Base-by-base conservation (phyloP, 1,140 invertebrate species). In the Hormaphis cornu region DNA sequence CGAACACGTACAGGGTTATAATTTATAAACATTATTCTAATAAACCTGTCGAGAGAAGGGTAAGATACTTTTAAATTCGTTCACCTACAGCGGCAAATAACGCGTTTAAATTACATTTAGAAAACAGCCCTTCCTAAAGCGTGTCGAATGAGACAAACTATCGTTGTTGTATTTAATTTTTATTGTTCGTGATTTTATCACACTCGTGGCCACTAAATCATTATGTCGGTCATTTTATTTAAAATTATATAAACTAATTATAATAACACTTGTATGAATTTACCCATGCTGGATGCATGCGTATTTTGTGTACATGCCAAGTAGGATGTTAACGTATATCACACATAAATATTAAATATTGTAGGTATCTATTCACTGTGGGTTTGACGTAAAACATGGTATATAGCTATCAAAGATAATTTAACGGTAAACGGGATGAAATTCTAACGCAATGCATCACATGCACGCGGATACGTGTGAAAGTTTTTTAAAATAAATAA, bases 31-130 rank as follows among this genome's bases (percentile, higher is more conserved):
- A 48, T 63, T n/a, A 46, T 40, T 3, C 30, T 46, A 66, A 66
- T 35, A 46, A 66, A 66, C 16, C 12, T 50, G 35, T 16, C 10
- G 14, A 35, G 35, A 35, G 28, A 33, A 50, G 42, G 59, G 42
- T 48, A 48, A 22, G 28, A 48, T 18, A 18, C 8, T 16, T 50
- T 66, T 66, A 30, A 30, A 48, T 30, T 46, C 40, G 44, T 66
- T 66, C 12, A 30, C 42, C 14, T 48, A 8, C 37, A 14, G 44
- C 26, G 42, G 42, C 26, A 28, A 18, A 33, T n/a, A 48, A 24
- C 10, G 7, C 35, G n/a, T 48, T 48, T 22, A 48, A 66, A 66
- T 66, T 66, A 66, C 48, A 48, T 63, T 66, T 66, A 33, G 18
- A 66, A 66, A 50, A 30, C 44, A 0, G 28, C 61, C 61, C 42